Evolutionary conservation across 2,888 invertebrate genomes (phyloP).

Genomic region (Eumacrocentrus americanus): DNA sequence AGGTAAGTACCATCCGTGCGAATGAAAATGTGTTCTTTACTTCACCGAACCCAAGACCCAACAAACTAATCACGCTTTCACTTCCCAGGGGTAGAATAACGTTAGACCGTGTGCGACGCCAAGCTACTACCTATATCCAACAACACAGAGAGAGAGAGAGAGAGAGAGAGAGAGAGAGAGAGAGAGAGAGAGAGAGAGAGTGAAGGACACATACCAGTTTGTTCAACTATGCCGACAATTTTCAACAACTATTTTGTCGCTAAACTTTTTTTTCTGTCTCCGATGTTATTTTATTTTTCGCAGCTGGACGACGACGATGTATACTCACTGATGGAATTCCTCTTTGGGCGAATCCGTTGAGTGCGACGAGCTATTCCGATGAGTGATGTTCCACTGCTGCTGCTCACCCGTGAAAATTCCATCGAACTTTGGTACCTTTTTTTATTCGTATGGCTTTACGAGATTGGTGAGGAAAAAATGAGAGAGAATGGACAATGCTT

Average conservation of each 20-base stretch:
- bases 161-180: too few species aligned
- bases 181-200: too few species aligned
- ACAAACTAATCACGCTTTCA: slow-evolving; percentile 28
- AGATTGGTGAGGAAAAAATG: neutral
- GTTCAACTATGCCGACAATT: slow-evolving; percentile 1
- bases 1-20: slow-evolving; percentile 5
- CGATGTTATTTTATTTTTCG: neutral
- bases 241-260: neutral
- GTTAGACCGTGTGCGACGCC: neutral
- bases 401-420: slow-evolving; percentile 7
- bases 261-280: neutral
- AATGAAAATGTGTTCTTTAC: slow-evolving; percentile 27
- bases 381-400: slow-evolving; percentile 18
- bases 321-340: slow-evolving; percentile 20
- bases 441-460: neutral
- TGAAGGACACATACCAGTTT: neutral
- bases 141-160: neutral
- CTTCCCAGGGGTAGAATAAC: slow-evolving; percentile 28
- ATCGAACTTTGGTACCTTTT: slow-evolving; percentile 26
- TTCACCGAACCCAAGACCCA: slow-evolving; percentile 19
- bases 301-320: neutral
- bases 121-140: too few species aligned
- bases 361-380: slow-evolving; percentile 9
- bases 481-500: neutral
- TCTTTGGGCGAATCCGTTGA: slow-evolving; percentile 12